Evolutionary conservation across 2,888 invertebrate species (phyloP).

Genomic region (Apotomis betuletana): DNA sequence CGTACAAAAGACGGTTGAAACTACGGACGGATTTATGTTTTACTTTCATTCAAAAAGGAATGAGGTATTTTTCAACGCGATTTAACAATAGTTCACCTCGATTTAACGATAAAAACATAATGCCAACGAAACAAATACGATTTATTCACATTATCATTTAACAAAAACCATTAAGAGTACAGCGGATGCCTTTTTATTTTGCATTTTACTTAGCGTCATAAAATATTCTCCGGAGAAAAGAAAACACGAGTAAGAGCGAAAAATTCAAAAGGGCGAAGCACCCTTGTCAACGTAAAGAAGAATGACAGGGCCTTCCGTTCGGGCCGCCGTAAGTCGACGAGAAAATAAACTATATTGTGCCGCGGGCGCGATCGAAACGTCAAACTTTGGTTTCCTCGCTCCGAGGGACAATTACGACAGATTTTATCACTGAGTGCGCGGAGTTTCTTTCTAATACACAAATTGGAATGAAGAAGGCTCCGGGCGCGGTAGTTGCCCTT

Average conservation of each 20-base stretch:
- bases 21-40: too few species aligned
- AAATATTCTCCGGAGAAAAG: slow-evolving; percentile 38
- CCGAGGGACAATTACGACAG: slow-evolving; percentile 29
- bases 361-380: slow-evolving; percentile 32
- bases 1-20: too few species aligned
- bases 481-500: too few species aligned
- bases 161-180: slow-evolving; percentile 35
- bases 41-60: too few species aligned
- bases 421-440: slow-evolving; percentile 5
- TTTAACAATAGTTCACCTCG: too few species aligned
- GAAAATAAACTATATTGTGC: slow-evolving; percentile 41
- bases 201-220: slow-evolving; percentile 39
- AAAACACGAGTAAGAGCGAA: slow-evolving; percentile 38
- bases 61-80: too few species aligned
- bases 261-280: slow-evolving; percentile 48
- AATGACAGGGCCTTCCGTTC: slow-evolving; percentile 57
- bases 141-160: slow-evolving; percentile 25
- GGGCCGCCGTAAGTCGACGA: slow-evolving; percentile 29
- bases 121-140: neutral
- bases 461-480: neutral
- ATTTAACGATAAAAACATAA: neutral
- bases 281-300: slow-evolving; percentile 59
- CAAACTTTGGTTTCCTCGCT: slow-evolving; percentile 37
- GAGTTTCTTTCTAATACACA: neutral
- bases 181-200: slow-evolving; percentile 32